Percentiles rank a stretch among this genome's conserved stretches.
Evolutionary conservation across 2,888 invertebrate species (phyloP).

Genomic region (Zygogramma bicolorata): DNA sequence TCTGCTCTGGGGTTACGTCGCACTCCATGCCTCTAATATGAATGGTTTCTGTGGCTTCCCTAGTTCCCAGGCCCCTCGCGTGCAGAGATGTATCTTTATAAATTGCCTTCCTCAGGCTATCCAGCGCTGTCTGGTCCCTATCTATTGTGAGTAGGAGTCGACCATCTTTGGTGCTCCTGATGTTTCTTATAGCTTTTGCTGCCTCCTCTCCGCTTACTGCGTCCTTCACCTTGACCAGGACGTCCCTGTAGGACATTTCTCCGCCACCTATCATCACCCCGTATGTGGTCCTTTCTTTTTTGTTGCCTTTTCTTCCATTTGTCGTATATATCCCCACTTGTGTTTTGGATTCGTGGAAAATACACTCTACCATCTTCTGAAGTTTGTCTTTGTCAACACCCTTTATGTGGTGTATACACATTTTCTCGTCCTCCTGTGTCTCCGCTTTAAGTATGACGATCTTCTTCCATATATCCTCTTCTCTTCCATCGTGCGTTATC

Average conservation of each 20-base stretch:
- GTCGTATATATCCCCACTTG: neutral
- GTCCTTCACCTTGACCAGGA: neutral
- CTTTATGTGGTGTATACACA: neutral
- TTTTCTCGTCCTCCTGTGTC: neutral
- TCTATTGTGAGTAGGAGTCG: neutral
- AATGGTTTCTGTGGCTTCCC: neutral
- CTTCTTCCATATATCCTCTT: neutral
- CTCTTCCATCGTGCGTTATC: neutral
- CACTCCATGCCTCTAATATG: neutral
- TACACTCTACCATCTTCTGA: neutral
- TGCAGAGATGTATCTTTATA: neutral
- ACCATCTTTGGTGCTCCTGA: slow-evolving; percentile 2
- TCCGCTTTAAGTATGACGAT: neutral
- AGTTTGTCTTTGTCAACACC: neutral
- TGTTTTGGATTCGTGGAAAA: neutral
- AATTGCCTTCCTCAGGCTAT: neutral
- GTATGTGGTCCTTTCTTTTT: neutral
- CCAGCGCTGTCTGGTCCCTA: neutral
- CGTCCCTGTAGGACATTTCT: neutral
- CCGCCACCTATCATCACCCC: neutral
- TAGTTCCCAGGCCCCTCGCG: neutral
- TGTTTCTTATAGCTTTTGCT: neutral
- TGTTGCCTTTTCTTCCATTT: neutral
- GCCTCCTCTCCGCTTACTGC: neutral
- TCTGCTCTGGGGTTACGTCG: neutral